Conservation (phyloP, 2,113 vertebrate genomes). For the Pica pica region DNA sequence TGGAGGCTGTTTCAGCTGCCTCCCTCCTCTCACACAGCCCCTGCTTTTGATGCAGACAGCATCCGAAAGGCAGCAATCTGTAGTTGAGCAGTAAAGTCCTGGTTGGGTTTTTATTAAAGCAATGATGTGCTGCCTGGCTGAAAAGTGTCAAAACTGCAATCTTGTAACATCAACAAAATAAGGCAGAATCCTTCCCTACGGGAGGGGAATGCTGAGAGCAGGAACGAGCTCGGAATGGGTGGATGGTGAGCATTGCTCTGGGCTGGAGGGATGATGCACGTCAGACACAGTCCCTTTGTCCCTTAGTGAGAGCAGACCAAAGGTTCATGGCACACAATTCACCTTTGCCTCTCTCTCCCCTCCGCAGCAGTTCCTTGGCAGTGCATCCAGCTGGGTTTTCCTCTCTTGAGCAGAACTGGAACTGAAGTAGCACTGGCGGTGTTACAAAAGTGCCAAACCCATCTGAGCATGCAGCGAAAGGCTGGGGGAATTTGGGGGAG, state of each 20-base stretch:
- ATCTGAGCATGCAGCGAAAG: background rate
- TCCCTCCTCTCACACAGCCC: background rate
- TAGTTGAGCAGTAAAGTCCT: background rate
- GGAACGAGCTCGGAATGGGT: background rate
- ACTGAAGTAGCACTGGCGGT: background rate
- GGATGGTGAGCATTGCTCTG: background rate
- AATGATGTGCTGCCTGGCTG: slow-evolving; percentile 49
- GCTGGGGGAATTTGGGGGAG: background rate
- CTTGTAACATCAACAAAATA: slow-evolving; percentile 18
- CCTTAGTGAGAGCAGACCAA: background rate
- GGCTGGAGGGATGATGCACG: background rate
- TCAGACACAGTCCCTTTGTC: background rate
- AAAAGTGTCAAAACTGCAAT: slow-evolving; percentile 55
- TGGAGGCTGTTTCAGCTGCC: background rate
- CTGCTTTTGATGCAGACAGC: background rate
- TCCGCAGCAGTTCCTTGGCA: background rate
- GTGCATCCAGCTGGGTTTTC: background rate
- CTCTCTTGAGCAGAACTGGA: background rate
- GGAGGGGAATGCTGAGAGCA: background rate
- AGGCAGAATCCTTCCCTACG: background rate
- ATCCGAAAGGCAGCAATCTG: background rate
- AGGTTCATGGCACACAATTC: background rate
- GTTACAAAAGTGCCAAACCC: background rate
- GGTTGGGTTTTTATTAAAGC: slow-evolving; percentile 45
- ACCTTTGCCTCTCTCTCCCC: background rate